Evolutionary conservation across 2,888 invertebrate species (phyloP).

Genomic region (Agrotis clavis): DNA sequence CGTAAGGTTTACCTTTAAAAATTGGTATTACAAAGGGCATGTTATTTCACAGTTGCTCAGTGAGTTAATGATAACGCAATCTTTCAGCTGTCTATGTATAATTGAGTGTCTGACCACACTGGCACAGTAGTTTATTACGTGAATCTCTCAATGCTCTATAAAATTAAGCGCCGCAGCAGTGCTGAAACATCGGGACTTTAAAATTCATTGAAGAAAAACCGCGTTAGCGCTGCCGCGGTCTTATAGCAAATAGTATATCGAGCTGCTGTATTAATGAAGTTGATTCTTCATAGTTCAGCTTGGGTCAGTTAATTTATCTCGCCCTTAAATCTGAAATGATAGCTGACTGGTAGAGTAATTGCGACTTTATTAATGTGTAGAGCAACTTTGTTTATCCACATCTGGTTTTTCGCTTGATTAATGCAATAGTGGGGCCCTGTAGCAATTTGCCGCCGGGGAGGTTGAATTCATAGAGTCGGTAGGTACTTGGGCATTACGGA

Average conservation of each 20-base stretch:
- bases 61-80: conserved; percentile 73
- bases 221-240: too few species aligned
- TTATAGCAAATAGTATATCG: neutral
- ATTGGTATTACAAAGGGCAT: conserved; percentile 81
- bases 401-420: conserved; percentile 41
- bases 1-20: conserved; percentile 80
- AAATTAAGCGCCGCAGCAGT: too few species aligned
- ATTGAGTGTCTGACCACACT: conserved; percentile 55
- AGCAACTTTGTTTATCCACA: conserved; percentile 44
- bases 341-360: conserved; percentile 42
- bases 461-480: neutral
- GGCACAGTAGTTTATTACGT: conserved; percentile 53
- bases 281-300: conserved; percentile 45
- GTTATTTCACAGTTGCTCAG: conserved; percentile 71
- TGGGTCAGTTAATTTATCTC: conserved; percentile 34
- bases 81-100: conserved; percentile 65
- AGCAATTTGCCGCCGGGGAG: conserved; percentile 12
- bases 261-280: conserved; percentile 43
- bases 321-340: conserved; percentile 43
- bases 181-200: too few species aligned
- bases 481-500: neutral
- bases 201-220: too few species aligned
- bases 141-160: conserved; percentile 26
- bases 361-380: conserved; percentile 42
- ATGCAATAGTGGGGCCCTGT: conserved; percentile 15